Evolutionary conservation across 2,888 invertebrate genomes (phyloP), one percentile per base, ranked within the genome.

Genomic region (Elysia crispata): DNA sequence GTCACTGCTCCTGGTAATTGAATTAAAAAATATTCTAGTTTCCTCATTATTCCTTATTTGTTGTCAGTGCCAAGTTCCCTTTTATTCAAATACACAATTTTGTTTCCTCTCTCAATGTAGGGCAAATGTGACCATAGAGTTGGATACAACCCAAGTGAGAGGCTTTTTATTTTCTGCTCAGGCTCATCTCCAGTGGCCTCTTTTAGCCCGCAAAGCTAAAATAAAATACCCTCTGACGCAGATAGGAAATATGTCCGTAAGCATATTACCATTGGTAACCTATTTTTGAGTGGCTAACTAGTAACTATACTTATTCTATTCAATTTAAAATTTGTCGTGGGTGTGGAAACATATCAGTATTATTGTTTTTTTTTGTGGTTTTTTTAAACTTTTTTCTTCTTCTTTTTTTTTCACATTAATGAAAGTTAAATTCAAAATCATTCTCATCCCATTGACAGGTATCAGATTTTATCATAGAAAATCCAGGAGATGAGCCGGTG

Each of bases 191-290:
- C 93, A 94, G 78, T 95, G 95, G 95, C 96, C 96, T 1, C 89
- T 92, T 28, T 85, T 94, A 23, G 87, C 93, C 72, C 91, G 90
- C 67, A 91, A 91, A 79, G 87, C 88, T 54, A 89, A 93, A 92
- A 90, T 95, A 75, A 93, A 93, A 84, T 96, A 96, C 92, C 95
- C 96, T 8, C 92, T 95, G 49, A 95, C 96, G 0, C 95, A 96
- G 92, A 94, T 96, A 79, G 95, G 95, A 80, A 95, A 95, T 90
- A 93, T 94, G 77, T 94, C 94, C 60, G 93, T 93, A 86, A 89
- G 92, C 92, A 77, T 28, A 66, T 41, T 11, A 11, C 41, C 11
- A 6, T 11, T 11, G 41, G 41, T 41, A 6, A 41, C 41, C 41
- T 41, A 41, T 41, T 41, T 6, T 41, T 41, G 11, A 6, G 41